phyloP scores from a whole-genome alignment of 1,140 invertebrate genomes.

The Diorhabda carinulata region DNA sequence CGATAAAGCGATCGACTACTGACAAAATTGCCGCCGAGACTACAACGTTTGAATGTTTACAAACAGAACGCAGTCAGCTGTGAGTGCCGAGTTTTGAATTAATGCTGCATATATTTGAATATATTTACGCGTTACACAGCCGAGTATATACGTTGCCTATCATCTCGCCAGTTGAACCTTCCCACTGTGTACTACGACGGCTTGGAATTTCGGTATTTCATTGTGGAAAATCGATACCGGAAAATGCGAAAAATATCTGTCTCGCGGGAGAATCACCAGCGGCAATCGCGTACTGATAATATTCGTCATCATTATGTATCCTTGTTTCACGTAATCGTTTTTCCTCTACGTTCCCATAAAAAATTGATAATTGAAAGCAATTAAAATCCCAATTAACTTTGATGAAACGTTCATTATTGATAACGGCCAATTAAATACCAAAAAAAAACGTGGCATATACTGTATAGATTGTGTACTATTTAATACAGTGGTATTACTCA shows the following conservation, averaged over 20 bases:
- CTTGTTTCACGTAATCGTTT: too few species aligned
- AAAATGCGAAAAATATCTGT: slow-evolving; percentile 5
- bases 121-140: slow-evolving; percentile 50
- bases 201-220: neutral
- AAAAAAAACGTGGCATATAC: too few species aligned
- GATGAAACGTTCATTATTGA: too few species aligned
- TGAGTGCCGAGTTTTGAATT: slow-evolving; percentile 57
- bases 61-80: slow-evolving; percentile 48
- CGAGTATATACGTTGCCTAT: slow-evolving; percentile 20
- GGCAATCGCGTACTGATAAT: too few species aligned
- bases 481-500: too few species aligned
- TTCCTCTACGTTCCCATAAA: too few species aligned
- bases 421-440: too few species aligned
- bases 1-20: too few species aligned
- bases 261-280: neutral
- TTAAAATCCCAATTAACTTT: too few species aligned
- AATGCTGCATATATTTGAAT: slow-evolving; percentile 65
- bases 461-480: too few species aligned
- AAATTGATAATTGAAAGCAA: too few species aligned
- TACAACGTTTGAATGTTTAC: slow-evolving; percentile 42
- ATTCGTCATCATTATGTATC: too few species aligned
- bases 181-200: slow-evolving; percentile 11
- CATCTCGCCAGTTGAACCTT: slow-evolving; percentile 16
- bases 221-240: slow-evolving; percentile 14
- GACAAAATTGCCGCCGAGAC: neutral